phyloP scores from a whole-genome alignment of 2,888 invertebrate species.

The Sphaerophoria rueppellii region DNA sequence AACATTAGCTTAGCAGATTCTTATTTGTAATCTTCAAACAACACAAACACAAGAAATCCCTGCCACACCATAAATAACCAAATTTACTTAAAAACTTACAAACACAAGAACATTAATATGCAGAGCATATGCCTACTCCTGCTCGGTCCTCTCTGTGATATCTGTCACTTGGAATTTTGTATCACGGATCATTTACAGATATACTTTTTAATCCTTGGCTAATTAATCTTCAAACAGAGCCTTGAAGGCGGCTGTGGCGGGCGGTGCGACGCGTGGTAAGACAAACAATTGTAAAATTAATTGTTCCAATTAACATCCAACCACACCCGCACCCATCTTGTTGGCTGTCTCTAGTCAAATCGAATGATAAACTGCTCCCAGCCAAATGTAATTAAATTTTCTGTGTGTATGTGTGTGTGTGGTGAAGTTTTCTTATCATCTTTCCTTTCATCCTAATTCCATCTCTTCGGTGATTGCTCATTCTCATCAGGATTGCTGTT shows the following conservation, averaged over 20 bases:
- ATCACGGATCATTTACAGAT: slow-evolving; percentile 52
- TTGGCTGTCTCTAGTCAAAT: slow-evolving; percentile 28
- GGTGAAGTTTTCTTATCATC: slow-evolving; percentile 17
- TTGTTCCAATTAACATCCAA: slow-evolving; percentile 65
- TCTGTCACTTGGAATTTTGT: neutral
- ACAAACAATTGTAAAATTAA: slow-evolving; percentile 63
- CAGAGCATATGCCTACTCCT: neutral
- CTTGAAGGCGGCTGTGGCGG: no score
- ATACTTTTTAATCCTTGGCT: slow-evolving; percentile 47
- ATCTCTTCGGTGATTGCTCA: neutral
- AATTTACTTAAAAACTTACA: slow-evolving; percentile 34
- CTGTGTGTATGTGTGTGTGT: slow-evolving; percentile 8
- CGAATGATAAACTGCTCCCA: slow-evolving; percentile 59
- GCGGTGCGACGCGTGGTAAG: slow-evolving; percentile 27
- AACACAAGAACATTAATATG: neutral
- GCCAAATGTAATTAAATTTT: slow-evolving; percentile 68
- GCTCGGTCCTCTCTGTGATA: neutral
- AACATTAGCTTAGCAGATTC: neutral
- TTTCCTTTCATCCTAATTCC: neutral
- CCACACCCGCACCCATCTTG: neutral
- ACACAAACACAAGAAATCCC: slow-evolving; percentile 9
- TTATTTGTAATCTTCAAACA: slow-evolving; percentile 32
- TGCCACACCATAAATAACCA: slow-evolving; percentile 25
- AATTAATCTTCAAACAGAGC: slow-evolving; percentile 54
- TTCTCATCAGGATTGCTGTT: neutral